phyloP scores from a whole-genome alignment of 2,888 invertebrate genomes.

The Myopa testacea region DNA sequence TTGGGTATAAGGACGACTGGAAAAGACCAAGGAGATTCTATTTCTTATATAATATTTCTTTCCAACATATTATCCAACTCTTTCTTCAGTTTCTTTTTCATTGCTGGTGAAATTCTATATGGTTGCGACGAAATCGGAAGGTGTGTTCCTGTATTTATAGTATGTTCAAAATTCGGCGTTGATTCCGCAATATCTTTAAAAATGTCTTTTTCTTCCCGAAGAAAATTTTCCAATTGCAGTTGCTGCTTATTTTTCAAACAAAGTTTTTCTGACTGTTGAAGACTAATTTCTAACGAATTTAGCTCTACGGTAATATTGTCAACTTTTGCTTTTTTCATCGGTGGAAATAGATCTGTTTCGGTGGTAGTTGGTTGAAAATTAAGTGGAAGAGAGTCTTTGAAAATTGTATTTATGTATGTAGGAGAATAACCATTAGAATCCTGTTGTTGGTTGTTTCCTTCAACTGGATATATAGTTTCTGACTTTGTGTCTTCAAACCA shows the following conservation, averaged over 20 bases:
- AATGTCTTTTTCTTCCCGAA: constrained; percentile 11
- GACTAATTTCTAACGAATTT: too few relatives aligned
- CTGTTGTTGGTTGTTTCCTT: too few relatives aligned
- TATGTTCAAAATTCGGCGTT: constrained; percentile 8
- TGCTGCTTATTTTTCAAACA: constrained; percentile 4
- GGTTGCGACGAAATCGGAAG: constrained; percentile 56
- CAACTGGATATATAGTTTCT: too few relatives aligned
- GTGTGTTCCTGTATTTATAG: constrained; percentile 21
- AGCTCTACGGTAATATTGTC: too few relatives aligned
- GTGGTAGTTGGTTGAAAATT: too few relatives aligned
- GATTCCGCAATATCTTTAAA: constrained; percentile 14
- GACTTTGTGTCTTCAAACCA: too few relatives aligned
- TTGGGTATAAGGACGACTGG: constrained; percentile 48
- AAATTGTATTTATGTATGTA: too few relatives aligned
- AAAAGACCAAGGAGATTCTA: constrained; percentile 39
- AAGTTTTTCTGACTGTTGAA: neutral
- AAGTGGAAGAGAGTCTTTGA: too few relatives aligned
- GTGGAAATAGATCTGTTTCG: too few relatives aligned
- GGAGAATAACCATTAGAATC: too few relatives aligned
- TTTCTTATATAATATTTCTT: constrained; percentile 46
- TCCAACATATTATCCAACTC: constrained; percentile 38
- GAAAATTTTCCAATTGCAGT: neutral
- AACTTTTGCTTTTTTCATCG: too few relatives aligned
- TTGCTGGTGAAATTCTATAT: constrained; percentile 55
- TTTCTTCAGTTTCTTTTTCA: constrained; percentile 16